Conservation (phyloP, 2,797 vertebrate species). For the Enteromius paludinosus region DNA sequence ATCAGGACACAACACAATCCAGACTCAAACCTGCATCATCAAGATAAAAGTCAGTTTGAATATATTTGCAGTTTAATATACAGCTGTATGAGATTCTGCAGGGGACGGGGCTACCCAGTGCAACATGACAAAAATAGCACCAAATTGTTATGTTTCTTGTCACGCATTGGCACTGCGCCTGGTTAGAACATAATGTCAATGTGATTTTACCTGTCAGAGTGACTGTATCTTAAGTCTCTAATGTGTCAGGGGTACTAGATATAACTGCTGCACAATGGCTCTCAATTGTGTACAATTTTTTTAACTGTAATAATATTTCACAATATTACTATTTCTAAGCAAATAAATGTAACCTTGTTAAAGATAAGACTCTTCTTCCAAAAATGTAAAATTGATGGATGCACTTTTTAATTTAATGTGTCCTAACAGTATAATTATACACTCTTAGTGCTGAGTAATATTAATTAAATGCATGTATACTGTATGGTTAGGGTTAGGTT, state of each 20-base stretch:
- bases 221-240: neutral
- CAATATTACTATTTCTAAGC: no score
- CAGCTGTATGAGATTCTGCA: neutral
- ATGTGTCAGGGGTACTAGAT: constrained; percentile 1
- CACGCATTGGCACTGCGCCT: neutral
- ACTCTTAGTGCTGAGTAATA: no score
- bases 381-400: no score
- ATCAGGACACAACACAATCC: neutral
- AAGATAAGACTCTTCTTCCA: no score
- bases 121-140: constrained; percentile 19
- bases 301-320: neutral
- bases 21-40: neutral
- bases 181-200: constrained; percentile 5
- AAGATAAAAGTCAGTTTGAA: neutral
- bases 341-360: no score
- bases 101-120: neutral
- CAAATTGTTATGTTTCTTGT: neutral
- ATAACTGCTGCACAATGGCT: neutral
- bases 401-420: no score
- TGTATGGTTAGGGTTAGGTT: no score
- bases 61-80: neutral
- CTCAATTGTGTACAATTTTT: neutral
- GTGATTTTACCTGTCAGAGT: neutral
- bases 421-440: no score
- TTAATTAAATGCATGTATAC: no score